A percentile compares a stretch with the other conserved stretches of the same genome.
These are phyloP conservation scores for Sturmia bella DNA, from an alignment of 2,888 invertebrate species.

Conservation along the genomic window DNA sequence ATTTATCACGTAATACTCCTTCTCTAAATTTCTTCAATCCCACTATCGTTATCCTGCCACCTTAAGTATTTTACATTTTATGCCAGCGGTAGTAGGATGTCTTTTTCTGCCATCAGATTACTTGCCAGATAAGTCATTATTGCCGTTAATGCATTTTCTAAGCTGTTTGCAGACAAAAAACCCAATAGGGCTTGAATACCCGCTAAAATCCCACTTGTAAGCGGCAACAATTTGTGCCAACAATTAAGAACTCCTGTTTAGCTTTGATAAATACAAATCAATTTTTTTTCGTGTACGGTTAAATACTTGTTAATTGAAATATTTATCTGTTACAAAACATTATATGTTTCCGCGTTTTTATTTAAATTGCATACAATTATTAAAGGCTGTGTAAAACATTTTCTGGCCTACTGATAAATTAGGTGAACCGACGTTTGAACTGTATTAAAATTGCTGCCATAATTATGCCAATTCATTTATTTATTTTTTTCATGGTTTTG, in stretches of 20 bases:
- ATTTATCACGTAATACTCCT: too few relatives aligned
- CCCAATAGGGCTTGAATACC: not conserved
- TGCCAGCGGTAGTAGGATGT: too few relatives aligned
- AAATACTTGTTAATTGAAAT: slow-evolving; percentile 51
- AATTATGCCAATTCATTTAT: not conserved
- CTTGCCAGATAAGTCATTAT: too few relatives aligned
- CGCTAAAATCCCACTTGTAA: not conserved
- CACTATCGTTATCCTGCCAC: too few relatives aligned
- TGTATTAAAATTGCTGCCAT: slow-evolving; percentile 20
- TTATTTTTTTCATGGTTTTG: slow-evolving; percentile 1
- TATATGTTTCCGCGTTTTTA: not conserved
- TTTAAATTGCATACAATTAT: slow-evolving; percentile 10
- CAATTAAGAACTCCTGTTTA: not conserved
- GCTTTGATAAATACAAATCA: not conserved
- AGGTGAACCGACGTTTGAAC: slow-evolving; percentile 36
- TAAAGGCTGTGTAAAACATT: not conserved
- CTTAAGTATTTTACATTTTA: too few relatives aligned
- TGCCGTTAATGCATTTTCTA: too few relatives aligned
- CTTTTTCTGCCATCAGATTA: too few relatives aligned
- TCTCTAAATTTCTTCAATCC: too few relatives aligned
- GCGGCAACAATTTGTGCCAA: not conserved
- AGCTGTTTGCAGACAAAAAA: too few relatives aligned
- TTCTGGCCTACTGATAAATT: slow-evolving; percentile 40
- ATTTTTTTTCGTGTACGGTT: slow-evolving; percentile 6
- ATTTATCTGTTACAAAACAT: not conserved